A percentile compares a stretch with the other conserved stretches of the same genome.
phyloP scores from a whole-genome alignment of 2,797 vertebrate species.

The Muscicapa comitata region DNA sequence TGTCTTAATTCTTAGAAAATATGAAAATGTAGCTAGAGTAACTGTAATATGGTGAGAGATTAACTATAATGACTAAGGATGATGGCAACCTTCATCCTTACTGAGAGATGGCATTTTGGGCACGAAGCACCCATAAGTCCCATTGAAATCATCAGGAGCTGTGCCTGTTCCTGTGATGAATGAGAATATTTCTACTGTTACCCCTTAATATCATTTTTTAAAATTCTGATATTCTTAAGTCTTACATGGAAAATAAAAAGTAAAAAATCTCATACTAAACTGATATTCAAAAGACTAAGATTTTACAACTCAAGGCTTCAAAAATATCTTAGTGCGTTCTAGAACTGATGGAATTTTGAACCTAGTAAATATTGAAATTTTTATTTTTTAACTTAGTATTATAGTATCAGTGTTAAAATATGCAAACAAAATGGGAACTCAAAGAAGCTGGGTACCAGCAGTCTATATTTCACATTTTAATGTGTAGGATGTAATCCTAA shows the following conservation, averaged over 20 bases:
- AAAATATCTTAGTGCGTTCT: not conserved
- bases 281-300: not conserved
- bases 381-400: not conserved
- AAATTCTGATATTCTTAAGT: not conserved
- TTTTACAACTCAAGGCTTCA: not conserved
- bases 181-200: not conserved
- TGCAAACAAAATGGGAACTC: not conserved
- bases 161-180: not conserved
- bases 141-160: not conserved
- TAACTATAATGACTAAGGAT: not conserved
- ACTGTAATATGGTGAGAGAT: not conserved
- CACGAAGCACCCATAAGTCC: not conserved
- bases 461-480: not conserved
- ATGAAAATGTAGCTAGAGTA: not conserved
- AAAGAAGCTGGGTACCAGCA: not conserved
- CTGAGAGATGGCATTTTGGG: not conserved
- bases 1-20: not conserved
- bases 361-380: not conserved
- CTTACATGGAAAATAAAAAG: not conserved
- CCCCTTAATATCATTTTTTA: not conserved
- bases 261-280: not conserved
- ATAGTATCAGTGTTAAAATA: not conserved
- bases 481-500: not conserved
- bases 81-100: not conserved
- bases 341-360: not conserved